Evolutionary conservation across 2,888 invertebrate species (phyloP), one percentile per base, ranked within the genome.

Genomic region (Drosophila subquinaria): DNA sequence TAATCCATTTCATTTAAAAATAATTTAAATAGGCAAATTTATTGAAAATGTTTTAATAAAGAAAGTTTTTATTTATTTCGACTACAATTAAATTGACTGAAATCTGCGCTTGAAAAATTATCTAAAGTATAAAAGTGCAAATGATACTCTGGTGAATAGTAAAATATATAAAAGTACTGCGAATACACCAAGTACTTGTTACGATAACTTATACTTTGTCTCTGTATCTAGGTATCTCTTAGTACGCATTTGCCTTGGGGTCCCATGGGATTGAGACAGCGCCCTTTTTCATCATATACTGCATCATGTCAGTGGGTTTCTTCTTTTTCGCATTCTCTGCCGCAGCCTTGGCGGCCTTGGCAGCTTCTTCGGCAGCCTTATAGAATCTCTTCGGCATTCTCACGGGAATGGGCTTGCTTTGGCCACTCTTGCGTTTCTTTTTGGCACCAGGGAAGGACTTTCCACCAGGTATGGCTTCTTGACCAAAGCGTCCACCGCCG

Each of bases 391-490:
- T 23, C 0, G 70, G 30, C 67, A 75, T 57, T 45, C 52, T 20
- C 0, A 76, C 74, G 2, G 67, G 66, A 36, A 74, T 76, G 1
- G 48, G 45, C 2, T 17, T n/a, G 9, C 17, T 48, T 3, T 35
- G n/a, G 15, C 6, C 48, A n/a, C n/a, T n/a, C 9, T 10, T 17
- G 1, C 3, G 35, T 17, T 35, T 20, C 6, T n/a, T 38, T 6
- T 33, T 15, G 0, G n/a, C 17, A 9, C 36, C 55, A 0, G 74
- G 74, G 13, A 74, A 73, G 4, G 57, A 30, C 13, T 43, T 50
- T 20, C 64, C 69, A 1, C 60, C 63, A 1, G 50, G 48, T 3
- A 3, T 20, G 0, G 20, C 36, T 13, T 11, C 17, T 17, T 45
- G 59, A 6, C 27, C 36, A 35, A 55, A 11, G 0, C 55, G 36